phyloP scores from a whole-genome alignment of 2,113 vertebrate species.

The Zingel zingel region DNA sequence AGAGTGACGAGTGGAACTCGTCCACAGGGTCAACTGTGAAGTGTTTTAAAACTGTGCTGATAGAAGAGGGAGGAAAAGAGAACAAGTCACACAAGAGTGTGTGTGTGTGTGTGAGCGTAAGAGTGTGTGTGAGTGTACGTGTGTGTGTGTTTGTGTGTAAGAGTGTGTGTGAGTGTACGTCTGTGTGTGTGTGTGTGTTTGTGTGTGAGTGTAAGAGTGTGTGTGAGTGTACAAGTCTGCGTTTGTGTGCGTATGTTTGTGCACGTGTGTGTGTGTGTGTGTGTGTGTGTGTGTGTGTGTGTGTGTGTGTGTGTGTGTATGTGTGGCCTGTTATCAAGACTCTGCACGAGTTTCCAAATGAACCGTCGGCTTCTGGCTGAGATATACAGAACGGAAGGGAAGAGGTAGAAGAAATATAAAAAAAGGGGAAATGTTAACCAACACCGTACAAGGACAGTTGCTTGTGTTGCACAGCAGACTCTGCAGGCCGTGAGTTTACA shows the following conservation, averaged over 20 bases:
- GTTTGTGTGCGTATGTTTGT: neutral
- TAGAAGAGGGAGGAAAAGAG: slow-evolving; percentile 23
- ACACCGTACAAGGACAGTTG: slow-evolving; percentile 19
- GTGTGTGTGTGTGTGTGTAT: slow-evolving; percentile 18
- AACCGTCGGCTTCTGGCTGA: slow-evolving; percentile 69
- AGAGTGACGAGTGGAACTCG: slow-evolving; percentile 23
- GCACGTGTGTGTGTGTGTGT: neutral
- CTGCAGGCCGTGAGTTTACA: slow-evolving; percentile 21
- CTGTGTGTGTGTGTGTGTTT: too few relatives aligned
- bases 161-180: too few relatives aligned
- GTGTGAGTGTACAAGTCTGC: neutral
- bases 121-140: rapidly evolving
- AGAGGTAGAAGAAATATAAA: slow-evolving; percentile 39
- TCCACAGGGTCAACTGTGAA: slow-evolving; percentile 70
- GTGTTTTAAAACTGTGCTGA: slow-evolving; percentile 44
- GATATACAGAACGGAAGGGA: slow-evolving; percentile 52
- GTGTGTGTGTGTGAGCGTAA: neutral
- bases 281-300: slow-evolving; percentile 12
- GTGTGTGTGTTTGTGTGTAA: neutral
- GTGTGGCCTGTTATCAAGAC: slow-evolving; percentile 71
- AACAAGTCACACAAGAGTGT: slow-evolving; percentile 2
- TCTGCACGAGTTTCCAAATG: slow-evolving; percentile 66
- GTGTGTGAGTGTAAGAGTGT: neutral
- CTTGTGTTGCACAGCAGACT: neutral
- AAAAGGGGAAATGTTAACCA: slow-evolving; percentile 57